Evolutionary conservation across 2,888 invertebrate species (phyloP).

Genomic region (Apamea epomidion): DNA sequence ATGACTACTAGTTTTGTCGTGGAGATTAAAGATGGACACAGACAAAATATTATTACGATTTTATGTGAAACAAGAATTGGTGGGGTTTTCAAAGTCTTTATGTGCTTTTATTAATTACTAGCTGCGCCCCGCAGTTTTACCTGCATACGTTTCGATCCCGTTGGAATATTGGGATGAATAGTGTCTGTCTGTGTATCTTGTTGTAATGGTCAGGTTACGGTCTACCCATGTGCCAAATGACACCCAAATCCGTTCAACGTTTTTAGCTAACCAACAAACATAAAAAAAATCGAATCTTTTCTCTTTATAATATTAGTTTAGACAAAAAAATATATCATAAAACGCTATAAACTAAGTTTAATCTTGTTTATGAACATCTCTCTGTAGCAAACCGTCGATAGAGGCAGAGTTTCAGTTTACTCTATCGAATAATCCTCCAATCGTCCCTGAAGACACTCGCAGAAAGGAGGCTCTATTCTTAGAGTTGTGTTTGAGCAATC

Average conservation of each 20-base stretch:
- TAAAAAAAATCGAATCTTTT: not conserved
- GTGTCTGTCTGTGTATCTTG: not conserved
- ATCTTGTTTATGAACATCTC: not conserved
- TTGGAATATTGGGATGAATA: not conserved
- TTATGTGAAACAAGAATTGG: not conserved
- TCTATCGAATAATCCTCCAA: slow-evolving; percentile 32
- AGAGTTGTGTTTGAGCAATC: slow-evolving; percentile 41
- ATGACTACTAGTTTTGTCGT: not conserved
- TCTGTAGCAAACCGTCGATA: slow-evolving; percentile 17
- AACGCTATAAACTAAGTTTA: not conserved
- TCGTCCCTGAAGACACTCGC: slow-evolving; percentile 29
- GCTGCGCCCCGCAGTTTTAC: not conserved
- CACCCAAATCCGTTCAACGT: not conserved
- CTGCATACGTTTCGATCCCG: not conserved
- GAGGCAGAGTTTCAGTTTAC: slow-evolving; percentile 20
- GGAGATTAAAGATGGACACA: not conserved
- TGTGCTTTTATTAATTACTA: not conserved
- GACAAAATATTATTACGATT: not conserved
- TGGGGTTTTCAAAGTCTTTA: not conserved
- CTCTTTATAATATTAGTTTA: not conserved
- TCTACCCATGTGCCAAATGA: not conserved
- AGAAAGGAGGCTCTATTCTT: slow-evolving; percentile 32
- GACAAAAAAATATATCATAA: not conserved
- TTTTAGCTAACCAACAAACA: not conserved
- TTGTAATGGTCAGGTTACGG: not conserved